phyloP scores from a whole-genome alignment of 2,113 vertebrate genomes.

The Eulemur macaco region DNA sequence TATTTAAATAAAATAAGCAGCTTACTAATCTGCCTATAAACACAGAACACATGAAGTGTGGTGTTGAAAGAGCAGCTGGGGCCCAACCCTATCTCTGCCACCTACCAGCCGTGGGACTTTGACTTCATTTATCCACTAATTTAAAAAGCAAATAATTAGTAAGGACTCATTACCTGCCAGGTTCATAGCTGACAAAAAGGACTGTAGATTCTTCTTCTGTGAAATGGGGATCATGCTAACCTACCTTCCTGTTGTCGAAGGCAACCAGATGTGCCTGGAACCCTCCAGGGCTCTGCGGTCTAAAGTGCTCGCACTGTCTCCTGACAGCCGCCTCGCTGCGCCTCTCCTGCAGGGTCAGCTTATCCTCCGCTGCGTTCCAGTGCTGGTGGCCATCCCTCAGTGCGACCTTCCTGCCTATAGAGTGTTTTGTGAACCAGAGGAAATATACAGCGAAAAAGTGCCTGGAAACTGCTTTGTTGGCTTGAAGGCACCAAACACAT shows the following conservation, averaged over 20 bases:
- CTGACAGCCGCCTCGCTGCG: neutral
- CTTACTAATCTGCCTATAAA: neutral
- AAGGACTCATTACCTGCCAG: neutral
- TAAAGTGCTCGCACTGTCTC: too few species aligned
- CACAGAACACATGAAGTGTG: neutral
- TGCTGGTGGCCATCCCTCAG: neutral
- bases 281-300: neutral
- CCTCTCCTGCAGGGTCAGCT: neutral
- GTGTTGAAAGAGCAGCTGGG: neutral
- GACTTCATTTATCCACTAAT: neutral
- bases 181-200: neutral
- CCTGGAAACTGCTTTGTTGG: neutral
- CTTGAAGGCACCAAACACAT: neutral
- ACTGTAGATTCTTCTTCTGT: neutral
- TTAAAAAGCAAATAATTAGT: neutral
- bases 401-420: neutral
- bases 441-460: neutral
- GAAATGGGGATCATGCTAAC: neutral
- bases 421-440: neutral
- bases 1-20: neutral
- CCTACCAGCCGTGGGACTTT: neutral
- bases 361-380: fast-evolving
- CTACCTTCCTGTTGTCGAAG: fast-evolving
- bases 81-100: neutral
- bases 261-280: neutral